Base-by-base conservation (phyloP, 2,113 vertebrate genomes). In the Pygoscelis antarcticus region DNA sequence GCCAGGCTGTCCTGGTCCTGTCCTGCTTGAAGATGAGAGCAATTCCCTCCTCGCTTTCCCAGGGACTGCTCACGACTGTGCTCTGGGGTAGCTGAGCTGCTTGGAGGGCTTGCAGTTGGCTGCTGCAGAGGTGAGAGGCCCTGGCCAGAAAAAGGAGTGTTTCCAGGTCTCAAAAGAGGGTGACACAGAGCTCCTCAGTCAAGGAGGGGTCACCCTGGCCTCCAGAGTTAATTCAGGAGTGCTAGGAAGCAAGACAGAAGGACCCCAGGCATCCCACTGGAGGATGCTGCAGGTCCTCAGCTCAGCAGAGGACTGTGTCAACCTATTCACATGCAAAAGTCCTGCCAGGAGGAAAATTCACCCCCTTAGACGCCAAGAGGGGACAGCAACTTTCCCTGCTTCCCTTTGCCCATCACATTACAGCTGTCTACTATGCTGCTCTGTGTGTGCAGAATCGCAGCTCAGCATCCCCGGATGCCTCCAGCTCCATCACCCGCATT, bases 401-500 rank as follows among this genome's bases (percentile, higher is more conserved):
- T 72, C 32, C 29, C 19, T 81, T 93, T 69, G 17, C 71, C 55
- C 52, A 83, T 80, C 64, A 47, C 34, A 10, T 87, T 58, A 72
- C 44, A 87, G 58, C 60, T 69, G 42, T 61, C 34, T 36, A 13
- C 47, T 7, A 0, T 46, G 89, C 27, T 22, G 57, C 11, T 82
- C 44, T 11, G 0, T 47, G 55, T 55, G 58, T 90, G 80, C 68
- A 89, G 91, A 93, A 68, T 60, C 20, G 8, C 84, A 89, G 83
- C 46, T 7, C 76, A 76, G 77, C 85, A 83, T 86, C 91, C 76
- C 84, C 61, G 62, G 90, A 60, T 92, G 95, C 95, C 80, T 95
- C 78, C 93, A 76, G 85, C 88, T 86, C 74, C 85, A 88, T 84
- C 89, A 81, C 92, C 93, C 44, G 20, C 85, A 89, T 96, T 91